These are phyloP conservation scores for Brachypodius melanocephalos DNA, from an alignment of 2,113 vertebrate genomes.

Conservation along the genomic window DNA sequence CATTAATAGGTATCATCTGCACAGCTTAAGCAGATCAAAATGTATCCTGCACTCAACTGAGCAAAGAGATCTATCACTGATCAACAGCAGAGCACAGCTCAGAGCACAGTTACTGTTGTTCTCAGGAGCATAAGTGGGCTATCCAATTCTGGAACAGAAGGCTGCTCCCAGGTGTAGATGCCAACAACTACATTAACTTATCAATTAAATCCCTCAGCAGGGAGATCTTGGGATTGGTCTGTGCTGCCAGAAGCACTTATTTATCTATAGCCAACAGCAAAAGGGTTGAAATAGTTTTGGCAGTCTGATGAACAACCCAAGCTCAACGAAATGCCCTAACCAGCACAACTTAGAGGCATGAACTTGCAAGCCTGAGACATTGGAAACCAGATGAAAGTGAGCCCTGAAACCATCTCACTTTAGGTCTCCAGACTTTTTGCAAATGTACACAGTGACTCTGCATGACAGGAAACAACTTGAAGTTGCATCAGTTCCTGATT, in stretches of 20 bases:
- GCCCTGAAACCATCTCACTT: background rate
- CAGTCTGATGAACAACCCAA: background rate
- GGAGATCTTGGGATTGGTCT: background rate
- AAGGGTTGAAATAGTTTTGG: background rate
- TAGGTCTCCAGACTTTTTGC: background rate
- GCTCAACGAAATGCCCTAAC: background rate
- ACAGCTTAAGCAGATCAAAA: background rate
- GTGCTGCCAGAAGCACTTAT: background rate
- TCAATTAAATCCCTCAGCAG: constrained; percentile 3
- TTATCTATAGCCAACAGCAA: background rate
- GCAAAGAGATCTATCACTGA: background rate
- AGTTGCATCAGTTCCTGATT: background rate
- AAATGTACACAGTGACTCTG: background rate
- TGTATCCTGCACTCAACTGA: background rate
- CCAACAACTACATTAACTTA: constrained; percentile 48
- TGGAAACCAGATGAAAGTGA: background rate
- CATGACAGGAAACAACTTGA: background rate
- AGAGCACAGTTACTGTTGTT: background rate
- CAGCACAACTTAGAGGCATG: background rate
- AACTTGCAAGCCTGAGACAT: background rate
- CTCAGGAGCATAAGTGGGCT: background rate
- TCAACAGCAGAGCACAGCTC: background rate
- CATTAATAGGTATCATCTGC: background rate
- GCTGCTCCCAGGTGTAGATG: background rate
- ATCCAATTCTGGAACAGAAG: background rate